Base-by-base conservation (phyloP, 2,888 invertebrate genomes). In the Carterocephalus palaemon region DNA sequence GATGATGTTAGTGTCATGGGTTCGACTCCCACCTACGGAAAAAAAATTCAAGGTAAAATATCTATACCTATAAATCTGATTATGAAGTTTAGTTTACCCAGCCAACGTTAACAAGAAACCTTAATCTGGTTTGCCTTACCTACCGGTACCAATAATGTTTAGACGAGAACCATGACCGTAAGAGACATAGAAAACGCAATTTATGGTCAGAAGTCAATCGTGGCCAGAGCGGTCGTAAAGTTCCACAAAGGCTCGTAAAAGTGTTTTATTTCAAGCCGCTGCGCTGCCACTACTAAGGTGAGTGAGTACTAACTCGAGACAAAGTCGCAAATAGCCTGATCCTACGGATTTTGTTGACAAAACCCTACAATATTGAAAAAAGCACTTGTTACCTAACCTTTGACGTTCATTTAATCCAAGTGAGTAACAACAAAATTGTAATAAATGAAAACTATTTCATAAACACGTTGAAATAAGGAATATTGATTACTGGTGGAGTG, bases 121-220 rank as follows among this genome's bases (percentile, higher is more conserved):
- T n/a, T n/a, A n/a, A n/a, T n/a, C n/a, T n/a, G n/a, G n/a, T n/a
- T n/a, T n/a, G n/a, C n/a, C n/a, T 28, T 28, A 28, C 28, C 28
- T 15, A 10, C 1, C 12, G 10, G 5, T 2, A 12, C 26, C 15
- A 28, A 15, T n/a, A 28, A 28, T 28, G 15, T 15, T 7, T 28
- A 28, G 28, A n/a, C 13, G 28, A 28, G 15, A 26, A 26, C n/a
- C 26, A 26, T 26, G 28, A n/a, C n/a, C 7, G 28, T n/a, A 45
- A 52, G 64, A 37, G 65, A 71, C 78, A 76, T 79, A 80, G 80
- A 75, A 78, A 79, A 74, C 62, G 60, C 58, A 71, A 62, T 81
- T 82, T 79, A 82, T 70, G 75, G 67, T 56, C 76, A 78, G 76
- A 73, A 81, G 81, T 80, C 78, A 80, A 80, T 82, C 79, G 70